phyloP scores from a whole-genome alignment of 2,113 vertebrate species.

The Pholis gunnellus region DNA sequence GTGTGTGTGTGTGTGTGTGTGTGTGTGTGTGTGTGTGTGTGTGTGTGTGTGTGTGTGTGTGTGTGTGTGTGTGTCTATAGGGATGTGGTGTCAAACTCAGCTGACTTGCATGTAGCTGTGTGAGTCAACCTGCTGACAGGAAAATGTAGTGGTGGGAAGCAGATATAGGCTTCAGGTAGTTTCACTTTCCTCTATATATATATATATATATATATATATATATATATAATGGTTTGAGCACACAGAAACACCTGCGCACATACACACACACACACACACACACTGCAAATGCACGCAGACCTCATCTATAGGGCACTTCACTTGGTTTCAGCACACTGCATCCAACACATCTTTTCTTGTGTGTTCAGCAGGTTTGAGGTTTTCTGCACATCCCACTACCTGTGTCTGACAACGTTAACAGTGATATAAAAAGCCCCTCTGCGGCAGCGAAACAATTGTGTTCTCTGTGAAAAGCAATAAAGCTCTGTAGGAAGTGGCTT shows the following conservation, averaged over 20 bases:
- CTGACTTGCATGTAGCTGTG: conserved; percentile 60
- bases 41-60: conserved; percentile 10
- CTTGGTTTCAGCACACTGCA: conserved; percentile 6
- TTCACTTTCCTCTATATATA: conserved; percentile 46
- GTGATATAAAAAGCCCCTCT: conserved; percentile 2
- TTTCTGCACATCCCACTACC: conserved; percentile 17
- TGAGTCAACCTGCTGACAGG: conserved; percentile 70
- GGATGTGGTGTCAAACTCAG: conserved; percentile 46
- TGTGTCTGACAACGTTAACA: conserved; percentile 34
- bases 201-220: no score
- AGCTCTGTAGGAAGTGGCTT: conserved; percentile 12
- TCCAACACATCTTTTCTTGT: background rate
- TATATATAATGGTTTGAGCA: conserved; percentile 34
- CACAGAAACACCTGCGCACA: conserved; percentile 15
- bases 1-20: conserved; percentile 13
- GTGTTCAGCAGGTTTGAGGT: conserved; percentile 41
- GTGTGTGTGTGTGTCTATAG: conserved; percentile 16
- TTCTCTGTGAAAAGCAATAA: conserved; percentile 39
- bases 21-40: conserved; percentile 9
- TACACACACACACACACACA: conserved; percentile 10
- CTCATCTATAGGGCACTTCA: conserved; percentile 3
- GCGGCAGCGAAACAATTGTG: conserved; percentile 2
- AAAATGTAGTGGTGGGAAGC: conserved; percentile 45
- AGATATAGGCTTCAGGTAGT: conserved; percentile 45
- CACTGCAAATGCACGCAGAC: background rate